Evolutionary conservation across 2,888 invertebrate genomes (phyloP).

Genomic region (Eustalomyia histrio): DNA sequence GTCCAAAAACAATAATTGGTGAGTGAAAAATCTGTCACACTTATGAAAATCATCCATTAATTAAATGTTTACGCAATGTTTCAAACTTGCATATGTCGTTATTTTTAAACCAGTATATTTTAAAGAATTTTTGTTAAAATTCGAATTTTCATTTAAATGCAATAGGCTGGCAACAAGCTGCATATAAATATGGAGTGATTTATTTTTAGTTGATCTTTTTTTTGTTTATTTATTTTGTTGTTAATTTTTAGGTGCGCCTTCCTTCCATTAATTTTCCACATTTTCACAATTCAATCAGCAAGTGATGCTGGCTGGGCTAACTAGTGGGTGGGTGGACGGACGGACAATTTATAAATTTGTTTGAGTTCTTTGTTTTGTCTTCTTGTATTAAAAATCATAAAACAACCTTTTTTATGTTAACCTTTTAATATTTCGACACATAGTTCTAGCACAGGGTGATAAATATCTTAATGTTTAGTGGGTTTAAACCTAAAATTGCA

Average conservation of each 20-base stretch:
- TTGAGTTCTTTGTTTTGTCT: slow-evolving; percentile 4
- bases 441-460: neutral
- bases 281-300: slow-evolving; percentile 57
- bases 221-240: neutral
- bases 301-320: slow-evolving; percentile 30
- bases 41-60: slow-evolving; percentile 43
- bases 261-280: slow-evolving; percentile 19
- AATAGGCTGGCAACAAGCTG: neutral
- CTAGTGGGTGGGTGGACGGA: slow-evolving; percentile 45
- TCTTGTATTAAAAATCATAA: neutral
- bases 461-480: slow-evolving; percentile 49
- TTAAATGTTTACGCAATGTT: slow-evolving; percentile 33
- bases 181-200: slow-evolving; percentile 33
- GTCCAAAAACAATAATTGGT: slow-evolving; percentile 20
- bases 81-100: slow-evolving; percentile 15
- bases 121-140: slow-evolving; percentile 31
- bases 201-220: slow-evolving; percentile 23
- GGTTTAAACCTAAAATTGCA: slow-evolving; percentile 31
- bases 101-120: slow-evolving; percentile 16
- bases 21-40: slow-evolving; percentile 50
- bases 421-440: slow-evolving; percentile 10
- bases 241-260: slow-evolving; percentile 50
- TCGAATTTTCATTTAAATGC: slow-evolving; percentile 15
- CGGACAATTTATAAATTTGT: slow-evolving; percentile 22
- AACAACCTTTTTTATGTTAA: slow-evolving; percentile 23